Evolutionary conservation across 1,140 invertebrate genomes (phyloP).

Genomic region (Phortica variegata): DNA sequence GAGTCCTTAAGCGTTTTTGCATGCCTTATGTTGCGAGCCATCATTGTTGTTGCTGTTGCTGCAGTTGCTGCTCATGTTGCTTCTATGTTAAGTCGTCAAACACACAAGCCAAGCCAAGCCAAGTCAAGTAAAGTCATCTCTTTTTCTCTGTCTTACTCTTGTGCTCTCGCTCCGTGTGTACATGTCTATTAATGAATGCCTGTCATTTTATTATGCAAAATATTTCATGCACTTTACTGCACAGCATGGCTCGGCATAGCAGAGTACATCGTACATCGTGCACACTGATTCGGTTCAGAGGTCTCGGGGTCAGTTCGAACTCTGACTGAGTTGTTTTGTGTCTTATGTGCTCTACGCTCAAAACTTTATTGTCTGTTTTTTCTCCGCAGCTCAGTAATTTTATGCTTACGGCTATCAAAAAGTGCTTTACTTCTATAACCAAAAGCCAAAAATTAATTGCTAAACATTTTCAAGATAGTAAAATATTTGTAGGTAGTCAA

Average conservation of each 20-base stretch:
- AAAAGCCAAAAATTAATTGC: too few relatives aligned
- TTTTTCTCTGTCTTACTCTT: slow-evolving; percentile 6
- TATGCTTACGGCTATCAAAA: too few relatives aligned
- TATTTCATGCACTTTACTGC: slow-evolving; percentile 23
- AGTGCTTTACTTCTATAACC: too few relatives aligned
- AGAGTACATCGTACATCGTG: slow-evolving; percentile 2
- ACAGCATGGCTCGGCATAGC: slow-evolving; percentile 6
- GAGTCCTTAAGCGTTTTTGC: slow-evolving; percentile 43
- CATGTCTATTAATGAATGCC: slow-evolving; percentile 29
- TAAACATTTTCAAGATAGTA: background rate
- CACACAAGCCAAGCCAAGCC: slow-evolving; percentile 14
- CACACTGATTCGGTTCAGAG: slow-evolving; percentile 26
- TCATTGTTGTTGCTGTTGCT: too few relatives aligned
- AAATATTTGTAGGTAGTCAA: too few relatives aligned
- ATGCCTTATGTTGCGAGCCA: too few relatives aligned
- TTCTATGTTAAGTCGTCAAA: slow-evolving; percentile 25
- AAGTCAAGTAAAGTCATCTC: background rate
- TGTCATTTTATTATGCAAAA: slow-evolving; percentile 15
- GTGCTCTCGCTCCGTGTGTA: slow-evolving; percentile 13
- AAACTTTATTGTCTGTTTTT: too few relatives aligned
- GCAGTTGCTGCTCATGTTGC: slow-evolving; percentile 24
- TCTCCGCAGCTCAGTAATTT: too few relatives aligned
- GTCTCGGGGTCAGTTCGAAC: too few relatives aligned
- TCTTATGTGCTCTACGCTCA: too few relatives aligned
- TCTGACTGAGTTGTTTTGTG: too few relatives aligned